A percentile compares a stretch with the other conserved stretches of the same genome.
phyloP scores from a whole-genome alignment of 2,888 invertebrate genomes.

The Ephialtes manifestator region DNA sequence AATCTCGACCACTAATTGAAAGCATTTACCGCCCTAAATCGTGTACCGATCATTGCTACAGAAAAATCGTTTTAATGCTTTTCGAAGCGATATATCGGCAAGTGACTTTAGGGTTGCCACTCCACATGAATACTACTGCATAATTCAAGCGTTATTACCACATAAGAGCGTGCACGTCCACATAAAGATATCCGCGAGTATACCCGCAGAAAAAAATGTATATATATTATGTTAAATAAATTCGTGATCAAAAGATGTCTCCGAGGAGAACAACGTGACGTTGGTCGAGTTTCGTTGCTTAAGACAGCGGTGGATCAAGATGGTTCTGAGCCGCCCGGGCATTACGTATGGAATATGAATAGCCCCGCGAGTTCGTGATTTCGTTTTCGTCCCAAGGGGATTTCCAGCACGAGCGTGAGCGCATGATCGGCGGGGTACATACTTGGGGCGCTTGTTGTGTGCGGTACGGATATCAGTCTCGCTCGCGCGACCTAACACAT shows the following conservation, averaged over 20 bases:
- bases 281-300: slow-evolving; percentile 63
- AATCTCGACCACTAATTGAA: slow-evolving; percentile 35
- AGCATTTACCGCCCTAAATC: slow-evolving; percentile 51
- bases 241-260: slow-evolving; percentile 68
- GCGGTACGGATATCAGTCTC: slow-evolving; percentile 30
- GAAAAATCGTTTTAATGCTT: slow-evolving; percentile 47
- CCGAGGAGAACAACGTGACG: slow-evolving; percentile 44
- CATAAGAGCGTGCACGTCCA: not conserved
- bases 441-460: slow-evolving; percentile 17
- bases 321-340: slow-evolving; percentile 52
- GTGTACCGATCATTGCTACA: slow-evolving; percentile 29
- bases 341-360: slow-evolving; percentile 70
- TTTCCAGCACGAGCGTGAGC: slow-evolving; percentile 64
- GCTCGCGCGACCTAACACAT: slow-evolving; percentile 69
- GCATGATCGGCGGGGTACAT: slow-evolving; percentile 34
- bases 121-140: slow-evolving; percentile 10
- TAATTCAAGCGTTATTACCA: slow-evolving; percentile 13
- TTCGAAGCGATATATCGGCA: slow-evolving; percentile 25
- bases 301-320: slow-evolving; percentile 65
- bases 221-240: slow-evolving; percentile 48
- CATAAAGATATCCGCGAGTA: slow-evolving; percentile 11
- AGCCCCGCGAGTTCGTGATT: slow-evolving; percentile 68
- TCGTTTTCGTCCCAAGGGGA: slow-evolving; percentile 65
- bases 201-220: not conserved
- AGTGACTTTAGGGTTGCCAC: slow-evolving; percentile 5